Conservation (phyloP, 2,888 invertebrate species). For the Cerastis leucographa region DNA sequence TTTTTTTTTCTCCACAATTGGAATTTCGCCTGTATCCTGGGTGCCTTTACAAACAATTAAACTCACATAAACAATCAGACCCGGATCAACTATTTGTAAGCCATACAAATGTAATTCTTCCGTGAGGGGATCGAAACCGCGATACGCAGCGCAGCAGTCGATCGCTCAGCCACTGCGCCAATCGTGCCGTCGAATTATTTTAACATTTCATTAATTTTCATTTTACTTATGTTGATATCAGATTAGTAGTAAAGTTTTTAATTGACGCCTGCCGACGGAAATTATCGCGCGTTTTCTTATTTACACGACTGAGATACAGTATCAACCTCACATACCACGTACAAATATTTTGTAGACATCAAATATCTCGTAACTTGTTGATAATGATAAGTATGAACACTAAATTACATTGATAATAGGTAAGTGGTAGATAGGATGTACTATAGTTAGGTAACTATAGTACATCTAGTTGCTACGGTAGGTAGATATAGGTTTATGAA, state of each 20-base stretch:
- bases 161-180: too few species aligned
- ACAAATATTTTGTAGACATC: background rate
- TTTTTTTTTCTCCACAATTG: too few species aligned
- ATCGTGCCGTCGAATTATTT: background rate
- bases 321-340: background rate
- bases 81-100: too few species aligned
- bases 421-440: too few species aligned
- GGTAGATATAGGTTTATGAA: background rate
- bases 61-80: too few species aligned
- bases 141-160: too few species aligned
- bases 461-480: background rate
- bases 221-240: background rate
- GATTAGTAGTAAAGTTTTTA: background rate
- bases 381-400: background rate
- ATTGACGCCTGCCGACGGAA: background rate
- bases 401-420: background rate
- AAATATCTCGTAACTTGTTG: background rate
- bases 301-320: background rate
- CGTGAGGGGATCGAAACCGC: too few species aligned
- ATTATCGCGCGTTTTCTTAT: background rate
- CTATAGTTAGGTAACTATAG: background rate
- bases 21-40: too few species aligned
- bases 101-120: too few species aligned
- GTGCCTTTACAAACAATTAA: too few species aligned
- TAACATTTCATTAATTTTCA: background rate